Evolutionary conservation across 1,140 invertebrate species (phyloP).

Genomic region (Diachasma alloeum): DNA sequence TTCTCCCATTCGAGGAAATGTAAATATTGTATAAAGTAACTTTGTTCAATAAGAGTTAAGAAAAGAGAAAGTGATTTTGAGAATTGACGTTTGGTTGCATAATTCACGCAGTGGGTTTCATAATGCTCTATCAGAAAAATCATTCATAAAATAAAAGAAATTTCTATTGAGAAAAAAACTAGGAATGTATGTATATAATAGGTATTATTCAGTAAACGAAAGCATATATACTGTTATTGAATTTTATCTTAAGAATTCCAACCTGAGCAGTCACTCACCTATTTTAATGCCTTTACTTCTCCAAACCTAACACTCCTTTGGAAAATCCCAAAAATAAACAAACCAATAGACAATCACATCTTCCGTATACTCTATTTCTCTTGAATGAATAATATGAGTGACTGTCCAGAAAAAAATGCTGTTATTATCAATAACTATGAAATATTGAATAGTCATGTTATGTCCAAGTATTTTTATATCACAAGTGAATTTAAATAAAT

Average conservation of each 20-base stretch:
- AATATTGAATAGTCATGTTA: neutral
- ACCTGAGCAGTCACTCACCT: neutral
- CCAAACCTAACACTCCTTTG: neutral
- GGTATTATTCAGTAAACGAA: conserved; percentile 1
- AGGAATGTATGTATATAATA: conserved; percentile 4
- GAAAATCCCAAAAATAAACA: neutral
- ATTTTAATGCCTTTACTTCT: neutral
- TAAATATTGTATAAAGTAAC: conserved; percentile 8
- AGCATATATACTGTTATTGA: conserved; percentile 6
- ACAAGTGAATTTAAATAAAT: conserved; percentile 10
- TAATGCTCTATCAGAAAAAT: neutral
- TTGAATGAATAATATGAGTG: neutral
- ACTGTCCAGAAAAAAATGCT: neutral
- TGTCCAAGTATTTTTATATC: conserved; percentile 11
- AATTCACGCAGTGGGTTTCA: neutral
- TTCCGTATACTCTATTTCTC: too few relatives aligned
- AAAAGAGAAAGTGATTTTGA: neutral
- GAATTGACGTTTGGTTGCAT: neutral
- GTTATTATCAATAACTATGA: conserved; percentile 2
- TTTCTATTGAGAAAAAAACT: neutral
- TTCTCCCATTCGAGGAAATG: neutral
- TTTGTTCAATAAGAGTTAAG: neutral
- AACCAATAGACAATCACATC: neutral
- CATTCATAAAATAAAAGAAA: neutral
- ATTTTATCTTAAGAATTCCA: neutral